phyloP scores from a whole-genome alignment of 1,140 invertebrate species.

The Drosophila sturtevanti region DNA sequence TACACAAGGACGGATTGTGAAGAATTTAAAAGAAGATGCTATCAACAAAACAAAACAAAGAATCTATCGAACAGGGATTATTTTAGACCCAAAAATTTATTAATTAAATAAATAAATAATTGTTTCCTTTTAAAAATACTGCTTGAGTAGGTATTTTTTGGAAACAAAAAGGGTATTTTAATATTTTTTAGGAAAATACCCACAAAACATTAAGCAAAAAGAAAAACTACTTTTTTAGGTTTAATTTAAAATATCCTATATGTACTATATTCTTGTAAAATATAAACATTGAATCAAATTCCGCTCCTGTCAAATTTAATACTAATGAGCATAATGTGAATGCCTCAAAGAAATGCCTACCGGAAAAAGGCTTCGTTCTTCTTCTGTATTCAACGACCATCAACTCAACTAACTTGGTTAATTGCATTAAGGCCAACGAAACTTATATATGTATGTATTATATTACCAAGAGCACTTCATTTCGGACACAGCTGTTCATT shows the following conservation, averaged over 20 bases:
- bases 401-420: conserved; percentile 52
- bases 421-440: conserved; percentile 40
- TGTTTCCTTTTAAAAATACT: no score
- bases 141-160: no score
- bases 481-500: conserved; percentile 30
- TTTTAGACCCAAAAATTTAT: no score
- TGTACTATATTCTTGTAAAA: no score
- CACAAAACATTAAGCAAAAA: no score
- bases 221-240: no score
- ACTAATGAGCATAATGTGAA: neutral
- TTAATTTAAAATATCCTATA: no score
- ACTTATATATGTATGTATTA: conserved; percentile 29
- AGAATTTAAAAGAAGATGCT: neutral
- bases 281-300: neutral
- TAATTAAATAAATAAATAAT: no score
- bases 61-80: no score
- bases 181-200: no score
- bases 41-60: neutral
- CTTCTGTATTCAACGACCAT: neutral
- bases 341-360: conserved; percentile 1
- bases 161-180: no score
- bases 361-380: conserved; percentile 9
- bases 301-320: neutral
- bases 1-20: neutral
- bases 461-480: conserved; percentile 37